Evolutionary conservation across 2,888 invertebrate species (phyloP), one percentile per base, ranked within the genome.

Genomic region (Ptilodon capucinus): DNA sequence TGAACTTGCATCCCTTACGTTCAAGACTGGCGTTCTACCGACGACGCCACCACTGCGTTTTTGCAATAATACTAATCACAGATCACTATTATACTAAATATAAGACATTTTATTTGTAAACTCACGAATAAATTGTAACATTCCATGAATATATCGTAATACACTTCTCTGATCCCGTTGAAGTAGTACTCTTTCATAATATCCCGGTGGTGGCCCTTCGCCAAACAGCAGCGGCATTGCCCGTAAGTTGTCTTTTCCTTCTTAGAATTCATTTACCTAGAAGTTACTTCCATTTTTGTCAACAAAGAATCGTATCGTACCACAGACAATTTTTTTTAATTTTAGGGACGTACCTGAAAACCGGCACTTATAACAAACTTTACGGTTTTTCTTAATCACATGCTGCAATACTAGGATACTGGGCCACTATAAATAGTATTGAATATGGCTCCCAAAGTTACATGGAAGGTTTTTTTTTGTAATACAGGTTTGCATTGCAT

Each of bases 51-150:
- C n/a, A n/a, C n/a, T n/a, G n/a, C n/a, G n/a, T n/a, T n/a, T n/a
- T n/a, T n/a, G n/a, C n/a, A n/a, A n/a, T n/a, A n/a, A n/a, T n/a
- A n/a, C n/a, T n/a, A n/a, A n/a, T n/a, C n/a, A n/a, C n/a, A n/a
- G n/a, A n/a, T n/a, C n/a, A n/a, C n/a, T n/a, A n/a, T n/a, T n/a
- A n/a, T n/a, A n/a, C n/a, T n/a, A 21, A 21, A 21, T 7, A 0
- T 21, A 25, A 25, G n/a, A n/a, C n/a, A 25, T 25, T 1, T 25
- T 25, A 19, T 0, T n/a, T n/a, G 2, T 32, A 36, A 35, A 79
- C 87, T 81, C 62, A 89, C 87, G 42, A 74, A 74, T 65, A 86
- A 72, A 71, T 85, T 87, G 42, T 81, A 85, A 44, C 79, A 79
- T 53, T 86, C 85, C 54, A 68, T 62, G 32, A 87, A 75, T 8